phyloP scores from a whole-genome alignment of 2,113 vertebrate genomes.

The Melanerpes aurifrons region DNA sequence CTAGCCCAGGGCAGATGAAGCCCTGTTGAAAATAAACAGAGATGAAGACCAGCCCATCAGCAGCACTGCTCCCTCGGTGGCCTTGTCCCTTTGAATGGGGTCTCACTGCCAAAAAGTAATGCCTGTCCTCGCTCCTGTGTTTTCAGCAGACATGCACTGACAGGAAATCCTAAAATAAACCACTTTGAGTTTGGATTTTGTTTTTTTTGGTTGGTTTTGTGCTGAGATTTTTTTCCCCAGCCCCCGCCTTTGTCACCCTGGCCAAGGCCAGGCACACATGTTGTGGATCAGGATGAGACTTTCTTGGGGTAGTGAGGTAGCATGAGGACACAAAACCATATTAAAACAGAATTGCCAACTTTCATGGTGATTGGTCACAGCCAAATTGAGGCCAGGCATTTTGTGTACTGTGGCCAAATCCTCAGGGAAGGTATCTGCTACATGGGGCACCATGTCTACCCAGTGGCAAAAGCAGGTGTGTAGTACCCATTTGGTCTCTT shows the following conservation, averaged over 20 bases:
- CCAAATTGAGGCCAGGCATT: fast-evolving
- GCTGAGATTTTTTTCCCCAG: conserved; percentile 46
- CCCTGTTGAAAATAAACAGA: conserved; percentile 23
- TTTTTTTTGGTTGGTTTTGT: neutral
- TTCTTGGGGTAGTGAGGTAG: neutral
- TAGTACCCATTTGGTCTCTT: neutral
- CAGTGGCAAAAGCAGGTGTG: neutral
- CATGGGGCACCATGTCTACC: neutral
- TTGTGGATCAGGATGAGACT: neutral
- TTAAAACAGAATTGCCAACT: neutral
- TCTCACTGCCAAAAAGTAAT: conserved; percentile 54
- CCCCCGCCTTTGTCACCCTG: neutral
- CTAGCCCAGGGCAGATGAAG: neutral
- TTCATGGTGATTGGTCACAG: neutral
- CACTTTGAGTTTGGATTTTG: conserved; percentile 43
- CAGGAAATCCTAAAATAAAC: conserved; percentile 71
- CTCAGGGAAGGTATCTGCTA: neutral
- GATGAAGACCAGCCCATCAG: neutral
- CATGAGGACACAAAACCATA: neutral
- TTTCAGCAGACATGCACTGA: conserved; percentile 50
- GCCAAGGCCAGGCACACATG: conserved; percentile 32
- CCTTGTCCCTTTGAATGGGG: conserved; percentile 34
- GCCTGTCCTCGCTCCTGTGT: conserved; percentile 35
- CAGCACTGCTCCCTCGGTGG: fast-evolving
- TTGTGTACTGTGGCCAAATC: fast-evolving